A percentile compares a stretch with the other conserved stretches of the same genome.
Conservation (phyloP, 1,140 invertebrate genomes). For the Drosophila pandora region DNA sequence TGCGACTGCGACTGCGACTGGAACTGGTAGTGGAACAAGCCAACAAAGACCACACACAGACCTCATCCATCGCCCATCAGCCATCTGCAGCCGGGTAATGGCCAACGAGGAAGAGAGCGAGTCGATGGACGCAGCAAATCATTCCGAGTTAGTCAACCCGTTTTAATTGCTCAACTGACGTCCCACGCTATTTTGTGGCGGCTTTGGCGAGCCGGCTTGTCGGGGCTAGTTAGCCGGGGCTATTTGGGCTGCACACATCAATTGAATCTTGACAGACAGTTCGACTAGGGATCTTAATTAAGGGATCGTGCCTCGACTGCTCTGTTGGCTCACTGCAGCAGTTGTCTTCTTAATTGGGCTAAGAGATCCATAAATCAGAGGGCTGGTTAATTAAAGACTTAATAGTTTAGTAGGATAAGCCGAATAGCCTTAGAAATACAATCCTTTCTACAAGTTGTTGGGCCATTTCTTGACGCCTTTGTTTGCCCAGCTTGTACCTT, state of each 20-base stretch:
- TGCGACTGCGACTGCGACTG: not conserved
- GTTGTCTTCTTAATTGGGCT: not conserved
- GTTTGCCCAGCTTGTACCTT: not conserved
- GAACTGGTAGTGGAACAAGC: not conserved
- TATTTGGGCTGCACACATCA: slow-evolving; percentile 18
- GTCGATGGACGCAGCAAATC: slow-evolving; percentile 45
- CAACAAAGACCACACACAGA: slow-evolving; percentile 62
- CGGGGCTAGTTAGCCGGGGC: slow-evolving; percentile 1
- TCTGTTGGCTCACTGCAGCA: not conserved
- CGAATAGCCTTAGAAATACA: not conserved
- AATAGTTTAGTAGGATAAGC: not conserved
- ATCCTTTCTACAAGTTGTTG: not conserved
- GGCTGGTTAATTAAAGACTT: too few relatives aligned
- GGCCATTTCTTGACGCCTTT: not conserved
- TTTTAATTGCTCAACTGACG: slow-evolving; percentile 64
- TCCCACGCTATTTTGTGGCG: slow-evolving; percentile 40
- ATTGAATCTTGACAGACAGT: slow-evolving; percentile 39
- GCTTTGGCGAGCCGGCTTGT: slow-evolving; percentile 29
- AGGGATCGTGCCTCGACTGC: not conserved
- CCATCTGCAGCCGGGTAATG: slow-evolving; percentile 30
- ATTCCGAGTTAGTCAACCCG: slow-evolving; percentile 60
- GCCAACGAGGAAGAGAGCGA: slow-evolving; percentile 44
- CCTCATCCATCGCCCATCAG: slow-evolving; percentile 18
- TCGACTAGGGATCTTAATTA: slow-evolving; percentile 30
- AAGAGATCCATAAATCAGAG: not conserved